Base-by-base conservation (phyloP, 2,797 vertebrate species). In the Hafferia zeledoni region DNA sequence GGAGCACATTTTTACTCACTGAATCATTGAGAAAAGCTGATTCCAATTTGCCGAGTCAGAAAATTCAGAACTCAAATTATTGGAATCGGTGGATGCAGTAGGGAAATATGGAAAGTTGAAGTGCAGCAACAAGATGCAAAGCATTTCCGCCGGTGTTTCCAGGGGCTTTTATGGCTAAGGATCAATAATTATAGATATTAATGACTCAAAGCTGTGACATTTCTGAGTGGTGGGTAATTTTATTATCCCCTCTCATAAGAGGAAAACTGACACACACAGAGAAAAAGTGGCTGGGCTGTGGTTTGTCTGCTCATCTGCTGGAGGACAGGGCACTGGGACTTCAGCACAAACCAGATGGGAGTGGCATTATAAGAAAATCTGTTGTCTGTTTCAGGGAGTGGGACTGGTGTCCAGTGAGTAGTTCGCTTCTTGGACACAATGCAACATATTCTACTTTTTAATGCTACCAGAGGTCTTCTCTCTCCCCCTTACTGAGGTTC, bases 181-280 rank as follows among this genome's bases (percentile, higher is more conserved):
- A 84, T 63, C 63, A 68, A 60, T 93, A 93, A 96, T 96, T 93
- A 91, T 6, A 74, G 87, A 83, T 85, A 75, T 65, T 92, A 90
- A 90, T 94, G 80, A 93, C 95, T 67, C 94, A 96, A 95, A 94
- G 88, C 83, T 60, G 68, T 56, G 90, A 68, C 80, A 82, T 94
- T 94, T 86, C 87, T 2, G 15, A 95, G 85, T 70, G 63, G 85
- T 77, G 78, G 70, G 46, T 94, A 88, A 92, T 91, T 91, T 97
- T 90, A 75, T 86, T 91, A 96, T 91, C 75, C 56, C 17, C 65
- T 93, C 50, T 94, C 67, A 64, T 87, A 70, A 61, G 46, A 84
- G 64, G 23, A 56, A 95, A 94, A 50, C 61, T 56, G 85, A 93
- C 83, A 67, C 30, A 46, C 19, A 60, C 63, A 44, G 46, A 67